Evolutionary conservation across 2,797 vertebrate species (phyloP).

Genomic region (Onychomys torridus): DNA sequence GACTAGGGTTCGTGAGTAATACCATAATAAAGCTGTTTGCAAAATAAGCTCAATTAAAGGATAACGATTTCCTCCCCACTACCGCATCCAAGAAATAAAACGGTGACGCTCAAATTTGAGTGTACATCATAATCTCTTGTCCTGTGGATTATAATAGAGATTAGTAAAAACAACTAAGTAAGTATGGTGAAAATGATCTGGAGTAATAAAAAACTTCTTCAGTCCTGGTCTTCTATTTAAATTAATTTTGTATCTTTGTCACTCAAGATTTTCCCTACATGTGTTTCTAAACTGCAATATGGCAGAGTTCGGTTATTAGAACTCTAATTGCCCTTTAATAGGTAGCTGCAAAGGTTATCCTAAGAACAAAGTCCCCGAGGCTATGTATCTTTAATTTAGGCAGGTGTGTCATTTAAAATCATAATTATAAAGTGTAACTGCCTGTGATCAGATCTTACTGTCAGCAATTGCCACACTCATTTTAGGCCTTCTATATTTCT

Average conservation of each 20-base stretch:
- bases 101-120: background rate
- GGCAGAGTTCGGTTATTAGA: background rate
- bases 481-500: conserved; percentile 32
- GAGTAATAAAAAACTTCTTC: conserved; percentile 5
- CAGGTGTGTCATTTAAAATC: conserved; percentile 40
- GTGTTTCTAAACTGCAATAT: conserved; percentile 30
- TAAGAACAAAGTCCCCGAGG: conserved; percentile 13
- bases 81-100: conserved; percentile 16
- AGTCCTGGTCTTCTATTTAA: conserved; percentile 3
- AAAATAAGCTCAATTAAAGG: conserved; percentile 33
- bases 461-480: background rate
- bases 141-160: conserved; percentile 19
- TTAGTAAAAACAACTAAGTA: background rate
- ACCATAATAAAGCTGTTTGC: conserved; percentile 35
- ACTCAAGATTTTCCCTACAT: conserved; percentile 37
- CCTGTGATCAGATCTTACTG: conserved; percentile 4
- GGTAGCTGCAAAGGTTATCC: conserved; percentile 40
- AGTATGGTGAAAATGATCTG: conserved; percentile 32
- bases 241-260: conserved; percentile 47
- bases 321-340: conserved; percentile 14
- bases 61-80: background rate
- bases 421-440: background rate
- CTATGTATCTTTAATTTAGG: conserved; percentile 53
- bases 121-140: conserved; percentile 7
- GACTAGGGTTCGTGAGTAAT: conserved; percentile 19